Base-by-base conservation (phyloP, 2,888 invertebrate genomes). In the Thereva unica region DNA sequence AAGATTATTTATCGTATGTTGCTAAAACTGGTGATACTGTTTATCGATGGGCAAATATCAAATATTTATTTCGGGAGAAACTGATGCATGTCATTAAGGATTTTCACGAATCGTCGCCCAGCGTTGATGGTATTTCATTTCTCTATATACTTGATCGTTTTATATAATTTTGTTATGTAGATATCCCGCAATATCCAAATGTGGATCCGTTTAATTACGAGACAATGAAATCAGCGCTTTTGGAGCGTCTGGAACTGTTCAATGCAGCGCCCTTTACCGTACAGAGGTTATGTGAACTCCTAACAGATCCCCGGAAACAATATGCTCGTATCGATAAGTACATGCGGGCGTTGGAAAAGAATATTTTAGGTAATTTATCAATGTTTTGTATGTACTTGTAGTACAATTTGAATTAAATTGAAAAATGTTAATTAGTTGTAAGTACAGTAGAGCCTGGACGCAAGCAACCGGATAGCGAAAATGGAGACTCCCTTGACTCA, bases 271-370 rank as follows among this genome's bases (percentile, higher is more conserved):
- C 97, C 0, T 97, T 97, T 77, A 97, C 97, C 12, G 91, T 97
- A 71, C 97, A 97, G 80, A 86, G 98, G 72, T 87, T 99, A 69
- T 96, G 97, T 81, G 98, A 99, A 80, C 84, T 99, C 38, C 83
- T 99, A 2, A 92, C 93, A 4, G 88, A 89, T 72, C 97, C 98
- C 2, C 86, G 90, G 34, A 94, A 93, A 78, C 96, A 98, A 78
- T 99, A 99, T 80, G 93, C 92, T 76, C 86, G 95, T 69, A 91
- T 95, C 69, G 98, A 97, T 78, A 98, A 98, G 80, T 98, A 92
- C 78, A 92, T 99, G 90, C 85, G 97, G 68, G 98, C 97, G 0
- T 85, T 99, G 68, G 98, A 98, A 80, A 98, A 98, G 81, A 94
- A 93, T 75, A 92, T 95, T 73, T 82, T 94, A 73, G 80, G 80